Percentiles rank a stretch among this genome's conserved stretches.
Evolutionary conservation across 1,140 invertebrate genomes (phyloP).

Genomic region (Portunus trituberculatus): DNA sequence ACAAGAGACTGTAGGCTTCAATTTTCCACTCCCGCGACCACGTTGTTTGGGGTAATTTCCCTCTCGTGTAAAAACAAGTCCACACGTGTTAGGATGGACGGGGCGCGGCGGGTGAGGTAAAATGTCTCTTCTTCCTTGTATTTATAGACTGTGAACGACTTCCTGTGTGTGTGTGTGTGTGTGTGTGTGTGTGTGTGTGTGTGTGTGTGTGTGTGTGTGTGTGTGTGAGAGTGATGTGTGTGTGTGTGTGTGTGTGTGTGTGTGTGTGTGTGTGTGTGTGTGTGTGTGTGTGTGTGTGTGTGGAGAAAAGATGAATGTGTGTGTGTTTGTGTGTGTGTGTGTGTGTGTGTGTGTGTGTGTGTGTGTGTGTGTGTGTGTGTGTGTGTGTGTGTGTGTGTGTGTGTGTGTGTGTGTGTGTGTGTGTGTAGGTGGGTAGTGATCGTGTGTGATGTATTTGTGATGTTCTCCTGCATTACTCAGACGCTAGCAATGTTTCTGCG

Average conservation of each 20-base stretch:
- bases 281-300: too few species aligned
- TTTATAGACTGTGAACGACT: neutral
- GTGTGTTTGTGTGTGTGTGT: neutral
- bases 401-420: neutral
- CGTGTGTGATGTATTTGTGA: too few species aligned
- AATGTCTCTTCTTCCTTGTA: neutral
- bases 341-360: neutral
- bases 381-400: neutral
- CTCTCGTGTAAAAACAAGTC: neutral
- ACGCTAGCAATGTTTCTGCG: too few species aligned
- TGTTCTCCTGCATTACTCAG: too few species aligned
- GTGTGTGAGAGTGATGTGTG: too few species aligned
- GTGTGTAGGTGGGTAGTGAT: too few species aligned
- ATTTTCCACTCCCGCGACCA: neutral
- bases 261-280: neutral
- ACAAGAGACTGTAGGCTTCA: neutral
- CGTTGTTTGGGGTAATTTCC: constrained; percentile 2
- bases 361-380: neutral
- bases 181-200: neutral
- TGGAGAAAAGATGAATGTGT: too few species aligned
- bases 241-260: neutral
- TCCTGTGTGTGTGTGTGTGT: neutral
- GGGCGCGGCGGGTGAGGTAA: neutral
- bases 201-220: neutral
- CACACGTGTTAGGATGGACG: neutral